These are phyloP conservation scores for Mystacides longicornis DNA, from an alignment of 2,888 invertebrate species.

Conservation along the genomic window DNA sequence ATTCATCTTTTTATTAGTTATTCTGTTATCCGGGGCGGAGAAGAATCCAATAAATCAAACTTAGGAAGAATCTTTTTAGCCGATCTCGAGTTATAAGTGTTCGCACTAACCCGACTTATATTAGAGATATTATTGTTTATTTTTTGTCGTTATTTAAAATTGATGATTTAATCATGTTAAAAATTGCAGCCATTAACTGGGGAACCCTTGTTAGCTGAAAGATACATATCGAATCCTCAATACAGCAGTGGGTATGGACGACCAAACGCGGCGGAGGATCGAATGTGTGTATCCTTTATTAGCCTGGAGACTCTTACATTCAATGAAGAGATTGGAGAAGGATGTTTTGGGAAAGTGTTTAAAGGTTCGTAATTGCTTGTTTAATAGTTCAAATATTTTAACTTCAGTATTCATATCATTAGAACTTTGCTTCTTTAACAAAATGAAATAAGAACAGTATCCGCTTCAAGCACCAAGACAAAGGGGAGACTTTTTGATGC, in stretches of 20 bases:
- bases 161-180: too few species aligned
- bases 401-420: neutral
- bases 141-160: too few species aligned
- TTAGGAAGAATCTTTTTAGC: too few species aligned
- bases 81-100: too few species aligned
- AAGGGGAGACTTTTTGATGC: neutral
- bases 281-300: conserved; percentile 49
- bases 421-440: too few species aligned
- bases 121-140: too few species aligned
- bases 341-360: conserved; percentile 82
- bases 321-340: conserved; percentile 75
- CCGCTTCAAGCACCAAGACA: neutral
- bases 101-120: too few species aligned
- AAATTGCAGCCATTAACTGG: conserved; percentile 40
- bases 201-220: conserved; percentile 61
- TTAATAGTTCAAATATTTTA: neutral
- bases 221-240: conserved; percentile 71
- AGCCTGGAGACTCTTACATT: conserved; percentile 60
- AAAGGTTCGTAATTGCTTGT: conserved; percentile 53
- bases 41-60: too few species aligned
- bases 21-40: too few species aligned
- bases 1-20: too few species aligned
- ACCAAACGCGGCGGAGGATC: conserved; percentile 33
- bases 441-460: neutral
- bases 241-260: conserved; percentile 55